Conservation (phyloP, 2,888 invertebrate genomes). For the Lacanobia wlatinum region DNA sequence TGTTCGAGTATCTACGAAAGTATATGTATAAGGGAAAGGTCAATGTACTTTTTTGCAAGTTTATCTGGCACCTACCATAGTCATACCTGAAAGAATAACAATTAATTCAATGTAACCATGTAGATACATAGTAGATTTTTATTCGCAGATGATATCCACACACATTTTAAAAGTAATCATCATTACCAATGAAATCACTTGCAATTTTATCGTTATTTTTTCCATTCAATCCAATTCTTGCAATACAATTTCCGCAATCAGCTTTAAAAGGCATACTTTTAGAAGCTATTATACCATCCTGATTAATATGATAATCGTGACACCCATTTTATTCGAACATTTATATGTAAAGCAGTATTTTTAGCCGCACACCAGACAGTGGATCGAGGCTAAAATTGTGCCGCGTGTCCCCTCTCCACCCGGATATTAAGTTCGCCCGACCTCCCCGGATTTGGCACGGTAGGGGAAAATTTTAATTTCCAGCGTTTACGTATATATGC, state of each 20-base stretch:
- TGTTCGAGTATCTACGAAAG: too few relatives aligned
- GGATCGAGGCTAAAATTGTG: conserved; percentile 57
- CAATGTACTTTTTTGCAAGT: too few relatives aligned
- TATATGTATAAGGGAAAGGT: too few relatives aligned
- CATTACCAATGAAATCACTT: neutral
- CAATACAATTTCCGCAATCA: conserved; percentile 35
- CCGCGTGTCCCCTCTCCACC: conserved; percentile 38
- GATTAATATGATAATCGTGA: conserved; percentile 62
- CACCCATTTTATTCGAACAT: conserved; percentile 56
- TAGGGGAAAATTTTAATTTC: conserved; percentile 61
- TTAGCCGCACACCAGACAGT: conserved; percentile 55
- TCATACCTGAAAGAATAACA: too few relatives aligned
- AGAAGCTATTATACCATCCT: conserved; percentile 29
- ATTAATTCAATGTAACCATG: too few relatives aligned
- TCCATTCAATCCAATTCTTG: conserved; percentile 3
- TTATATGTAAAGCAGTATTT: conserved; percentile 59
- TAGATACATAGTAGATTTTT: too few relatives aligned
- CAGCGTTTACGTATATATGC: conserved; percentile 49
- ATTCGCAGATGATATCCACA: too few relatives aligned
- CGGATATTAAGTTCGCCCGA: conserved; percentile 65
- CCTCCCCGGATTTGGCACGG: conserved; percentile 60
- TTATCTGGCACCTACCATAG: too few relatives aligned
- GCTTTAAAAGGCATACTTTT: conserved; percentile 21
- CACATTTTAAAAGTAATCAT: neutral
- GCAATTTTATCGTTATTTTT: neutral